Conservation (phyloP, 2,797 vertebrate species). For the Dromococcyx pavoninus region DNA sequence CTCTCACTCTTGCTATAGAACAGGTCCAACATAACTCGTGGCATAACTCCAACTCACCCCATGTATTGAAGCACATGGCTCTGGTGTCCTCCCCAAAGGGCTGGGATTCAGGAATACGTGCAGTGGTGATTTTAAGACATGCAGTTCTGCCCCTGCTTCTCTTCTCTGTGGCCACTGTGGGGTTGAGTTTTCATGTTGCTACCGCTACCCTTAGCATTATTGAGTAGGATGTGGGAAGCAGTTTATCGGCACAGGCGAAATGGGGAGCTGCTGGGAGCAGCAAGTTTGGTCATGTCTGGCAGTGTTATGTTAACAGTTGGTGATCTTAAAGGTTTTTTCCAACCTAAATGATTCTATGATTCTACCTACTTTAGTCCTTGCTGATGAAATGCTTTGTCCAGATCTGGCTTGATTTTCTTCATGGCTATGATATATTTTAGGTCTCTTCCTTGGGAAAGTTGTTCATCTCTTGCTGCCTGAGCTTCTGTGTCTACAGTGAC, state of each 20-base stretch:
- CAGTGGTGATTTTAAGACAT: not conserved
- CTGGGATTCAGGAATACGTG: not conserved
- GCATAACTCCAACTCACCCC: not conserved
- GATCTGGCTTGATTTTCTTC: not conserved
- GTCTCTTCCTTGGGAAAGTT: not conserved
- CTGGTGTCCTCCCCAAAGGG: not conserved
- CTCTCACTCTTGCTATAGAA: not conserved
- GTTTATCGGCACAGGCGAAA: not conserved
- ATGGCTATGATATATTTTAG: not conserved
- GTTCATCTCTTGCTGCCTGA: not conserved
- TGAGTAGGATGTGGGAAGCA: not conserved
- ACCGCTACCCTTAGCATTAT: not conserved
- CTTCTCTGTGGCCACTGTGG: not conserved
- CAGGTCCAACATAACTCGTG: not conserved
- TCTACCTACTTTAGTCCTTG: not conserved
- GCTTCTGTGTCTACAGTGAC: not conserved
- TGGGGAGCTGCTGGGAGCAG: not conserved
- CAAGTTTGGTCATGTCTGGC: not conserved
- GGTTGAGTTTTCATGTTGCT: not conserved
- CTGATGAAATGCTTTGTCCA: not conserved
- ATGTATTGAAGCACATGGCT: fast-evolving
- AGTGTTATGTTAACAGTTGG: not conserved
- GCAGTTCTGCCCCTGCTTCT: not conserved
- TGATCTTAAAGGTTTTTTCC: not conserved
- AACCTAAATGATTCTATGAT: not conserved